Evolutionary conservation across 2,888 invertebrate species (phyloP), one percentile per base, ranked within the genome.

Genomic region (Stramonita haemastoma): DNA sequence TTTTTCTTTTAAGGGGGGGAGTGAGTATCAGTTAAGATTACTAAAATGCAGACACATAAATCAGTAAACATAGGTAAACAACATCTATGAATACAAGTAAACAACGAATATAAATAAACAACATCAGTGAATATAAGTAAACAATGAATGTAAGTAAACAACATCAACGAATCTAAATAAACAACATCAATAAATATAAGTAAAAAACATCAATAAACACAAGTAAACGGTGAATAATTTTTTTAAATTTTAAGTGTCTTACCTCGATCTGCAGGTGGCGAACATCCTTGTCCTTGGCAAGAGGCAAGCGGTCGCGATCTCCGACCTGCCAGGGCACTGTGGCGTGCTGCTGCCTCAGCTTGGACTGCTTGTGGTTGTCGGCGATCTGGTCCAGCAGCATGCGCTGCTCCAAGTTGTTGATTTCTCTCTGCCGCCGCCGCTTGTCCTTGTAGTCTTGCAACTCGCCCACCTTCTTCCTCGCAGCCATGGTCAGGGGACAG

Each of bases 191-290:
- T 46, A 8, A 46, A 46, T 8, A 46, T 46, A 8, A 46, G 46
- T 46, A 8, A 46, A 46, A 2, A 46, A 46, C 46, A 60, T 60
- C 60, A 13, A 60, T 60, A 13, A 60, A 60, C 60, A 60, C 22
- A 15, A 60, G 60, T 60, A 60, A 19, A 22, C 60, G 2, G 6
- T 22, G 19, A 19, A 22, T 13, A 15, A 60, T 2, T 19, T 2
- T 15, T 8, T 2, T 15, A 60, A 22, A 57, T 57, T 57, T 8
- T 57, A 22, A 60, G 13, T 83, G 26, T 88, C 91, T 90, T 84
- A 94, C 94, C 92, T 94, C 93, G 32, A 94, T 89, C 90, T 94
- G 94, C 66, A 94, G 91, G 19, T 93, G 91, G 87, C 93, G 90
- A 11, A 94, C 90, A 36, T 93, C 93, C 85, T 90, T 92, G 90